A percentile compares a stretch with the other conserved stretches of the same genome.
phyloP scores from a whole-genome alignment of 35 echinoderm and acorn worm species.

The Acanthaster planci region DNA sequence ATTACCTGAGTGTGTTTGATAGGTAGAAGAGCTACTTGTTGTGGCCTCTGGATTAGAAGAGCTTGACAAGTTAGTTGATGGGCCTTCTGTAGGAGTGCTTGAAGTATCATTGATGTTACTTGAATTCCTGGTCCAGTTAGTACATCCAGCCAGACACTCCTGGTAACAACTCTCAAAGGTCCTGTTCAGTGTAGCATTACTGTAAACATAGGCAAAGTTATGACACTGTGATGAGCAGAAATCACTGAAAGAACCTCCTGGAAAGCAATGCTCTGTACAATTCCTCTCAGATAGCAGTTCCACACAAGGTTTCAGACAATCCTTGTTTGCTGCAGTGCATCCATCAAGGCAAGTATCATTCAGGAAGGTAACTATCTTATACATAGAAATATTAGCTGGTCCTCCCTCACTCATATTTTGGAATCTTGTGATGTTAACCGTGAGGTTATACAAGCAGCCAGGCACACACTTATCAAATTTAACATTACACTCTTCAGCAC shows the following conservation, averaged over 20 bases:
- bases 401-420: not conserved
- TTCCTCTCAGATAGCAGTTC: not conserved
- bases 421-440: conserved; percentile 16
- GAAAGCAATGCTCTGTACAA: not conserved
- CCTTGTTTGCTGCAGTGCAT: not conserved
- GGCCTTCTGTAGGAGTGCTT: not conserved
- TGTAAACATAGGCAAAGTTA: conserved; percentile 11
- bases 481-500: not conserved
- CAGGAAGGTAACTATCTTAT: not conserved
- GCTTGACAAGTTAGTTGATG: not conserved
- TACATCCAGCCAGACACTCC: not conserved
- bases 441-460: not conserved
- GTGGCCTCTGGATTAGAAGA: not conserved
- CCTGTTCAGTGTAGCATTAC: conserved; percentile 12
- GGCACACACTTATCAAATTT: not conserved
- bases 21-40: not conserved
- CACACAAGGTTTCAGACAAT: not conserved
- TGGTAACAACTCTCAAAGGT: not conserved
- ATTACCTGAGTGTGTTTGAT: not conserved
- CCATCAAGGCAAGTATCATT: not conserved
- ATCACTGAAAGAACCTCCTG: not conserved
- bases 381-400: not conserved
- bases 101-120: not conserved
- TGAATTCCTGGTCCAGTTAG: conserved; percentile 15
- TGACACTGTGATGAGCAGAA: conserved; percentile 7